Evolutionary conservation across 2,113 vertebrate genomes (phyloP).

Genomic region (Tragelaphus scriptus): DNA sequence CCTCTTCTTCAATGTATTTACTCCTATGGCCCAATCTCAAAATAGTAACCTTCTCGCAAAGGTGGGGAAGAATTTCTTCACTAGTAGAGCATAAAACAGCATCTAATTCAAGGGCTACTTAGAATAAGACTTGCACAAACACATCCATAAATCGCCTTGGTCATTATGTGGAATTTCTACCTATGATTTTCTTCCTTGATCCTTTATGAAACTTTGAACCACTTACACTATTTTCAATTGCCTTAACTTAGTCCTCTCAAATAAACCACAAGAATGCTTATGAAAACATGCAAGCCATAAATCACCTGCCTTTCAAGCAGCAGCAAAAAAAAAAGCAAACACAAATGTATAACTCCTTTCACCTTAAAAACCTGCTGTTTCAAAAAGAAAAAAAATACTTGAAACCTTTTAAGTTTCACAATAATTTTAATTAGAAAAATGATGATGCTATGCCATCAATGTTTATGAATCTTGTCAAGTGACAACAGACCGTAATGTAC

Average conservation of each 20-base stretch:
- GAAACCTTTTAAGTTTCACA: neutral
- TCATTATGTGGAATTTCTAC: neutral
- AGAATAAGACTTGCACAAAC: neutral
- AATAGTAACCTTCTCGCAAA: neutral
- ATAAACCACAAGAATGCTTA: neutral
- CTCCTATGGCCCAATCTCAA: neutral
- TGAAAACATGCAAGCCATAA: neutral
- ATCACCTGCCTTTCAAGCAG: neutral
- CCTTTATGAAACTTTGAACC: conserved; percentile 15
- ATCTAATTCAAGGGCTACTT: neutral
- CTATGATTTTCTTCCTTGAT: neutral
- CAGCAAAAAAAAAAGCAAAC: neutral
- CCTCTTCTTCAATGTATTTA: neutral
- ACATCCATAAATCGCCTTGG: neutral
- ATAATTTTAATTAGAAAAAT: neutral
- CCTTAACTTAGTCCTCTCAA: neutral
- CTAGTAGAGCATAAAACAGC: neutral
- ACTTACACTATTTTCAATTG: neutral
- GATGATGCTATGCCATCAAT: neutral
- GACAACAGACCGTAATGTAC: neutral
- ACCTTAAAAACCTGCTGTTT: conserved; percentile 14
- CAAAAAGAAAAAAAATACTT: neutral
- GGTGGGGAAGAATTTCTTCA: neutral
- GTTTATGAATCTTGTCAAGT: neutral
- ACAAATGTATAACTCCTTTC: neutral